Evolutionary conservation across 1,140 invertebrate genomes (phyloP), one percentile per base, ranked within the genome.

Genomic region (Cyrtorhinus lividipennis): DNA sequence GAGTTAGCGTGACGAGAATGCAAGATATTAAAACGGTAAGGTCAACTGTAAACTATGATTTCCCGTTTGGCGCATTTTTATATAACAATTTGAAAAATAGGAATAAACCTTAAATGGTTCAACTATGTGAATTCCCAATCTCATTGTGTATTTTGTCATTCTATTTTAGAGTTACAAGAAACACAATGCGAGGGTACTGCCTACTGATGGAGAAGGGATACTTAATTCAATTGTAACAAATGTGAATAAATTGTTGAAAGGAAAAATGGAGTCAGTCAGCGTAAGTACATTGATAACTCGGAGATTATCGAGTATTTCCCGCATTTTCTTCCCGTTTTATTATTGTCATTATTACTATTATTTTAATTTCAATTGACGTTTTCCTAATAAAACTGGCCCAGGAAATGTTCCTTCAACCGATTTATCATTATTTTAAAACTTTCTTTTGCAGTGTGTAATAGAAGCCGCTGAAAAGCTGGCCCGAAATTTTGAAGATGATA

Each of bases 231-330:
- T 90, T 46, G 80, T 85, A 23, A 78, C 80, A 46, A 87, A 85
- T 64, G 83, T 91, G 38, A 81, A 82, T 56, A 80, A 80, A 15
- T 88, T 90, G 85, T 75, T 91, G 58, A 80, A 83, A 44, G 78
- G 84, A 59, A 92, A 91, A 80, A 88, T 88, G 76, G 86, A 90
- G 66, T 87, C 88, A 23, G 83, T 91, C 48, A 81, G 78, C 72
- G 83, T 84, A 78, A 64, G 22, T 65, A n/a, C n/a, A n/a, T n/a
- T n/a, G n/a, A n/a, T n/a, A n/a, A n/a, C n/a, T n/a, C n/a, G n/a
- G n/a, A n/a, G n/a, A n/a, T n/a, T n/a, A n/a, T n/a, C n/a, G n/a
- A n/a, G n/a, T n/a, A n/a, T n/a, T n/a, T n/a, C n/a, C n/a, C n/a
- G n/a, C n/a, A n/a, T n/a, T n/a, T n/a, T n/a, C n/a, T n/a, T n/a